A percentile compares a stretch with the other conserved stretches of the same genome.
Conservation (phyloP, 2,797 vertebrate genomes). For the Artibeus jamaicensis region DNA sequence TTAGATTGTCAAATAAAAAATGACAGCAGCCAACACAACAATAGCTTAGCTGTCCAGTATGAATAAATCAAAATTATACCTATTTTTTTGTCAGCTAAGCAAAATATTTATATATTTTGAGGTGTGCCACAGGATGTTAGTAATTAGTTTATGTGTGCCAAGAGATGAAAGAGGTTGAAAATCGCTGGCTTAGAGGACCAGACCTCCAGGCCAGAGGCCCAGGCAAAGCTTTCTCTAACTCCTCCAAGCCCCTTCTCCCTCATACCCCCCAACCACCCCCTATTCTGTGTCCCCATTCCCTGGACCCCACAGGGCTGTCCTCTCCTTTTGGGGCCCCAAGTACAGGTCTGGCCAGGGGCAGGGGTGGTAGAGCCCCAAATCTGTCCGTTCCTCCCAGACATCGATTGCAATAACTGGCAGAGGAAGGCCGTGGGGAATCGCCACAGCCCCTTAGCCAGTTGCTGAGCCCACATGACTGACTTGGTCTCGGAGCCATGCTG, state of each 20-base stretch:
- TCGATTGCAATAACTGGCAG: background rate
- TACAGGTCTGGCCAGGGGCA: background rate
- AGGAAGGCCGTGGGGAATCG: background rate
- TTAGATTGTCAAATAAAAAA: background rate
- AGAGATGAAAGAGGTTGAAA: background rate
- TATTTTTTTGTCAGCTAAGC: background rate
- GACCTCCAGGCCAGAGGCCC: background rate
- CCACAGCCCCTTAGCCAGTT: background rate
- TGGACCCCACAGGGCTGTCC: accelerated
- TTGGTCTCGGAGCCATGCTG: background rate
- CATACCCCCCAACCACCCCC: accelerated
- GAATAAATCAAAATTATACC: background rate
- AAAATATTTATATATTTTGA: background rate
- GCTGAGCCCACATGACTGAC: background rate
- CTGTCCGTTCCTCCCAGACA: background rate
- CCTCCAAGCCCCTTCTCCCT: background rate
- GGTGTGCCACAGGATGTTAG: background rate
- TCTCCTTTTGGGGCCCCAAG: background rate
- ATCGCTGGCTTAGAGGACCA: background rate
- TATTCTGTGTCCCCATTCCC: background rate
- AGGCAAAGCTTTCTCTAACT: background rate
- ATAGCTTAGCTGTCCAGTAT: background rate
- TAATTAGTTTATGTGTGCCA: background rate
- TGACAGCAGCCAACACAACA: background rate
- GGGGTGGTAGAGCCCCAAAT: too few relatives aligned